Evolutionary conservation across 2,113 vertebrate genomes (phyloP).

Genomic region (Clinocottus analis): DNA sequence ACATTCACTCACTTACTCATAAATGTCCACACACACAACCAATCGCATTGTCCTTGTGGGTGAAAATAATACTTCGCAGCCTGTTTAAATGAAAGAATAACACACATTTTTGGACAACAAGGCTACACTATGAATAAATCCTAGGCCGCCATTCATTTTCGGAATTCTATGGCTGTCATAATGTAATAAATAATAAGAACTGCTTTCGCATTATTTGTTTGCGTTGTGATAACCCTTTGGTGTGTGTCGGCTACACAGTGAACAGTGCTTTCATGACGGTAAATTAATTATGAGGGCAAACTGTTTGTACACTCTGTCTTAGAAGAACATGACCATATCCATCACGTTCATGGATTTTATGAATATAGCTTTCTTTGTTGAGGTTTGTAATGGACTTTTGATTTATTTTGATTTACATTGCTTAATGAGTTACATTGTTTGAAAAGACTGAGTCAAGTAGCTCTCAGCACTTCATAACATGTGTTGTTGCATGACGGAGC

Average conservation of each 20-base stretch:
- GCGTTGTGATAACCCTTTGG: constrained; percentile 40
- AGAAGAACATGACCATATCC: constrained; percentile 35
- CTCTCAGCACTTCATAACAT: background rate
- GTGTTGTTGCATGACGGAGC: background rate
- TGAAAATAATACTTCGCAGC: no score
- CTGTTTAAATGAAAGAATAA: background rate
- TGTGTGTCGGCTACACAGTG: constrained; percentile 7
- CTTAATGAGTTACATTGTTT: constrained; percentile 6
- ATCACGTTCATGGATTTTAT: constrained; percentile 35
- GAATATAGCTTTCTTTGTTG: constrained; percentile 14
- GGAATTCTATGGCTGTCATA: background rate
- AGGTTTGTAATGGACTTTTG: background rate
- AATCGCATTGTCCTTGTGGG: background rate
- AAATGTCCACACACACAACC: background rate
- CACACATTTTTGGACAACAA: background rate
- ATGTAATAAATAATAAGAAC: constrained; percentile 47
- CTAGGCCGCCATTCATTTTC: constrained; percentile 3
- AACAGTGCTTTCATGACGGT: constrained; percentile 29
- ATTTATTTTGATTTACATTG: constrained; percentile 1
- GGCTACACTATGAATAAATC: background rate
- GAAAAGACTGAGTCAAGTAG: constrained; percentile 8
- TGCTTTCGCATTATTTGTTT: constrained; percentile 54
- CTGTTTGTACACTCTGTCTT: constrained; percentile 29
- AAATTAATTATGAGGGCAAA: constrained; percentile 55
- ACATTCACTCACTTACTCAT: no score